Base-by-base conservation (phyloP, 1,140 invertebrate species). In the Drosophila nigrodunni region DNA sequence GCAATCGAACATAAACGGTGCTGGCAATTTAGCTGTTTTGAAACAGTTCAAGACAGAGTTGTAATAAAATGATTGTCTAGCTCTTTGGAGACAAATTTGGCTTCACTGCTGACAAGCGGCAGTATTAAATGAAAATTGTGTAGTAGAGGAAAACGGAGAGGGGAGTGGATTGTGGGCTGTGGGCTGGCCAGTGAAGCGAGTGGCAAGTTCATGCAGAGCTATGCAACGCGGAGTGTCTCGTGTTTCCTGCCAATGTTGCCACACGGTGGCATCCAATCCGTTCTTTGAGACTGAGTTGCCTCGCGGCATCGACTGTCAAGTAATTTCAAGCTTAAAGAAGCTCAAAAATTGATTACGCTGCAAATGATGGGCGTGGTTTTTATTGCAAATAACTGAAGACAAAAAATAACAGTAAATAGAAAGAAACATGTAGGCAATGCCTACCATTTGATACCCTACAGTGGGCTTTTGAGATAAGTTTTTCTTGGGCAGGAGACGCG, bases 261-360 rank as follows among this genome's bases (percentile, higher is more conserved):
- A 39, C 30, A 49, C 35, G 5, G 13, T 35, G 18, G 30, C 21
- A 54, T 13, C 49, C 52, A 65, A 64, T 50, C 54, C 44, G 60
- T 34, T 13, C 30, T 30, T 30, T 30, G 25, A 30, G 25, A 11
- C n/a, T 15, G 50, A 8, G n/a, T 47, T 64, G 81, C 72, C 83
- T 47, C 50, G 68, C 61, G 70, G 82, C 61, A 59, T 67, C 62
- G 50, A 39, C 54, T 41, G 57, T 68, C 70, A 70, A 90, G 78
- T 77, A 82, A 86, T 90, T 90, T 82, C 79, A 83, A 75, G 80
- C 85, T 85, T 80, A 79, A 80, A 58, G 73, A 82, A 80, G 65
- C 71, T 77, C 52, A 61, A 87, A 30, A 90, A 86, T 77, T 82
- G 82, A 82, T 82, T 83, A 71, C 55, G 43, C 35, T 39, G 59